Base-by-base conservation (phyloP, 2,113 vertebrate species). In the Centrocercus urophasianus region DNA sequence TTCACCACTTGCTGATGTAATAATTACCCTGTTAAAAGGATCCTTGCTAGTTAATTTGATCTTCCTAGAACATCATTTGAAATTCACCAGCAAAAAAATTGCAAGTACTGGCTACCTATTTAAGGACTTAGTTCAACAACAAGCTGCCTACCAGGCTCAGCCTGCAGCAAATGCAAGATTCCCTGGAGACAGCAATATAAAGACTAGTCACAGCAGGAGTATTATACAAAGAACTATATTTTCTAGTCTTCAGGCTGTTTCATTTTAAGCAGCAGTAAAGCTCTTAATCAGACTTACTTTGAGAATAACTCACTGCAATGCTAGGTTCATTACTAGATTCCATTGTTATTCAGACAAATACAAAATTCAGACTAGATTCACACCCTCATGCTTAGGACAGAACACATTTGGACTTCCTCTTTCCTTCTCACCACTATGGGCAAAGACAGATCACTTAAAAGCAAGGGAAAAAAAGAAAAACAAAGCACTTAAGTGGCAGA, bases 41-140 rank as follows among this genome's bases (percentile, higher is more conserved):
- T 93, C 50, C 56, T 83, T 94, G 83, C 75, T 96, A 96, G 94
- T 95, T 95, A 93, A 86, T 88, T 73, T 93, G 83, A 87, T 69
- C 77, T 79, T 92, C 73, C 80, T 94, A 74, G 83, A 91, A 83
- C 66, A 90, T 63, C 4, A 69, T 93, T 91, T 71, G 71, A 96
- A 93, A 88, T 96, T 96, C 67, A 90, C 94, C 86, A 93, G 92
- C 74, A 78, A 78, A 93, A 93, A 95, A 93, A 83, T 18, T 66
- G 42, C 83, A 90, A 25, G 1, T 76, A 63, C 66, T 43, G 10
- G 11, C 61, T 38, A 24, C 89, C 74, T 96, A 74, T 84, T 92
- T 94, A 87, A 96, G 93, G 72, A 63, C 56, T 92, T 79, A 14
- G 1, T 84, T 95, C 81, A 89, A 78, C 78, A 86, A 25, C 86